These are phyloP conservation scores for Gavia stellata DNA, from an alignment of 2,113 vertebrate species.

Conservation along the genomic window DNA sequence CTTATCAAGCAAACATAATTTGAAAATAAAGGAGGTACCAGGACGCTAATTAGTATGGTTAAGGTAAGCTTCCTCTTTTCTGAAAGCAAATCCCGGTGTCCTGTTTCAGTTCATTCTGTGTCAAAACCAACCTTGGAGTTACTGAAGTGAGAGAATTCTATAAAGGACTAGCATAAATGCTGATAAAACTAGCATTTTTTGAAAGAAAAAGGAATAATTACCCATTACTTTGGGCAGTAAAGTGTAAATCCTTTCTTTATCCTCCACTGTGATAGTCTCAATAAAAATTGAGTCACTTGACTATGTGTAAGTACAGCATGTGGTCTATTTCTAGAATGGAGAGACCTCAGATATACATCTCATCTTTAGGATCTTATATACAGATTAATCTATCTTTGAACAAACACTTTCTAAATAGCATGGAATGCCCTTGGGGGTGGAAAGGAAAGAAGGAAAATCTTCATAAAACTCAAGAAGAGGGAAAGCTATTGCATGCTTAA, in stretches of 20 bases:
- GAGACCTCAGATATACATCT: background rate
- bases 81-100: background rate
- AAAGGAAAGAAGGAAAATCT: background rate
- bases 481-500: background rate
- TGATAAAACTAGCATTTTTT: background rate
- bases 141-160: background rate
- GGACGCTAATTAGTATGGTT: background rate
- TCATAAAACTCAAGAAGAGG: background rate
- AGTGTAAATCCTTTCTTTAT: background rate
- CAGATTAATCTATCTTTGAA: background rate
- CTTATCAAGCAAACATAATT: background rate
- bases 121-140: background rate
- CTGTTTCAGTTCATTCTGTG: background rate
- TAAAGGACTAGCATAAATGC: background rate
- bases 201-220: background rate
- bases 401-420: background rate
- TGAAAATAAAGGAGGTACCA: background rate
- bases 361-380: background rate
- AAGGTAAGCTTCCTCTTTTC: background rate
- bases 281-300: background rate
- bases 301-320: background rate
- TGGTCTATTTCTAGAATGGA: background rate
- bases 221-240: background rate
- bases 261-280: background rate
- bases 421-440: background rate